A percentile compares a stretch with the other conserved stretches of the same genome.
Conservation (phyloP, 2,888 invertebrate genomes). For the Eupelmus urozonus region DNA sequence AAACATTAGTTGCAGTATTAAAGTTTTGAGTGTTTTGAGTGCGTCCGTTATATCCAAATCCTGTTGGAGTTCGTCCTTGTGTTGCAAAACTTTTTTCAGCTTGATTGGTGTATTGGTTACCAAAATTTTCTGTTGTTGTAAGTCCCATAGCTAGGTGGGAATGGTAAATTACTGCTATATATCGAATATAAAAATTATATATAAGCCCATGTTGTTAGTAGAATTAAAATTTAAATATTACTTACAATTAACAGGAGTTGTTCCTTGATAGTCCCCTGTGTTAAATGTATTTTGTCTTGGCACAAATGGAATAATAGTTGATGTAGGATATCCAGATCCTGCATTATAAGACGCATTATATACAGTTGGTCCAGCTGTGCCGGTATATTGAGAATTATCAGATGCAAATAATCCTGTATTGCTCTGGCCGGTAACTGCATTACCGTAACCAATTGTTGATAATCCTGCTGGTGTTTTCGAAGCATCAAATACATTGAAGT, state of each 20-base stretch:
- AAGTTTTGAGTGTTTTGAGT: conserved; percentile 30
- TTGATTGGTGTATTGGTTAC: conserved; percentile 58
- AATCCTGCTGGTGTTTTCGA: conserved; percentile 12
- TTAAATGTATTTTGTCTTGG: conserved; percentile 33
- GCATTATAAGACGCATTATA: conserved; percentile 52
- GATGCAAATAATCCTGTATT: conserved; percentile 19
- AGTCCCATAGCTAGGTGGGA: conserved; percentile 56
- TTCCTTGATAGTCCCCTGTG: not conserved
- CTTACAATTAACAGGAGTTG: conserved; percentile 58
- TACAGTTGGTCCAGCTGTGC: conserved; percentile 28
- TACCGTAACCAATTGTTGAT: conserved; percentile 12
- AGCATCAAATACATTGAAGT: conserved; percentile 28
- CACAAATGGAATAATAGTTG: conserved; percentile 54
- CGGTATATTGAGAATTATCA: conserved; percentile 40
- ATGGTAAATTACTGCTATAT: conserved; percentile 58
- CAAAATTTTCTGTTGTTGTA: conserved; percentile 51
- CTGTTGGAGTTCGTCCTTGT: conserved; percentile 37
- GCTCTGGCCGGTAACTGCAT: conserved; percentile 1
- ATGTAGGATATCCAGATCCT: conserved; percentile 47
- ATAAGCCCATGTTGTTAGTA: conserved; percentile 26
- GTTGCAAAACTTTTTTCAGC: conserved; percentile 53
- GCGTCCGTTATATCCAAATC: conserved; percentile 34
- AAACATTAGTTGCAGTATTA: conserved; percentile 39
- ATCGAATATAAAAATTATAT: conserved; percentile 49
- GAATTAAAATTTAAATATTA: not conserved